Conservation (phyloP, 2,888 invertebrate genomes). For the Toxonevra muliebris region DNA sequence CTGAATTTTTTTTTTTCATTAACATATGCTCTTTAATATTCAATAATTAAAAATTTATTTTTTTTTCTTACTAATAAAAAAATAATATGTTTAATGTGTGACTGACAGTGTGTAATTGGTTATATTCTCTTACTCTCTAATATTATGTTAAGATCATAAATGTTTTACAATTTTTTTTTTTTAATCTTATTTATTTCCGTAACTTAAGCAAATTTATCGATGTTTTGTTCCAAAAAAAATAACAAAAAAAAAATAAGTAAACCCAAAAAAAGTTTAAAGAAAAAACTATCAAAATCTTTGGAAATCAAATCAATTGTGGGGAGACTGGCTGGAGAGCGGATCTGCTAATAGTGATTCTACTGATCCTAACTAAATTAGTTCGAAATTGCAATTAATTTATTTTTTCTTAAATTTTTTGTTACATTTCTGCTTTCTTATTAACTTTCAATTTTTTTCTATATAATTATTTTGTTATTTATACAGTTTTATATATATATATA, state of each 20-base stretch:
- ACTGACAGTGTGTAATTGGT: slow-evolving; percentile 19
- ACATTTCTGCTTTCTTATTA: slow-evolving; percentile 35
- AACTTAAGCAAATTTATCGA: too few relatives aligned
- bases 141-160: background rate
- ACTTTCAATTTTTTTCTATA: background rate
- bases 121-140: background rate
- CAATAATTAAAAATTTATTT: too few relatives aligned
- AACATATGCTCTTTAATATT: too few relatives aligned
- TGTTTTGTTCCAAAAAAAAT: too few relatives aligned
- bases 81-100: background rate
- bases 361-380: slow-evolving; percentile 16
- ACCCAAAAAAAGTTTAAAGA: too few relatives aligned
- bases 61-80: background rate
- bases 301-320: too few relatives aligned
- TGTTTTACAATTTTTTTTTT: background rate
- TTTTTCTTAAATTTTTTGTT: slow-evolving; percentile 31
- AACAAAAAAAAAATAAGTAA: too few relatives aligned
- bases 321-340: slow-evolving; percentile 11
- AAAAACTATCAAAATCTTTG: too few relatives aligned
- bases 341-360: slow-evolving; percentile 30
- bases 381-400: slow-evolving; percentile 36
- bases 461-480: too few relatives aligned
- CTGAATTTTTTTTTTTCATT: too few relatives aligned
- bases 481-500: too few relatives aligned
- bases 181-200: too few relatives aligned